These are phyloP conservation scores for Euphydryas editha DNA, from an alignment of 2,888 invertebrate species.

Conservation along the genomic window DNA sequence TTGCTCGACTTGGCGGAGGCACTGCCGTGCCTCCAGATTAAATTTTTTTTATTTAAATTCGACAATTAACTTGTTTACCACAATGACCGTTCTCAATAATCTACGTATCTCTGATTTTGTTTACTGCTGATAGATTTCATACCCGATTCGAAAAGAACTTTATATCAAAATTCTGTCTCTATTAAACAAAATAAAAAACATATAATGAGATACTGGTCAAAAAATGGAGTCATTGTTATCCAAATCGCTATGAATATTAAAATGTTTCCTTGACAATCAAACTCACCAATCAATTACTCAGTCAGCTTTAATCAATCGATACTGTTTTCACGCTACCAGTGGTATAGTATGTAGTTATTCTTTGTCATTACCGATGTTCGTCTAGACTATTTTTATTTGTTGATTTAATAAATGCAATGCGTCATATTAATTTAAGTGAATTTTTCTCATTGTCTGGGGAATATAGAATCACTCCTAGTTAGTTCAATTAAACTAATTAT, in stretches of 20 bases:
- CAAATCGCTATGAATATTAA: background rate
- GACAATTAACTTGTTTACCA: no score
- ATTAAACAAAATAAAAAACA: background rate
- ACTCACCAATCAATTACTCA: background rate
- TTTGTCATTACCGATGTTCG: slow-evolving; percentile 20
- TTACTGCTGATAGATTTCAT: no score
- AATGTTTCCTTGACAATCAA: slow-evolving; percentile 4
- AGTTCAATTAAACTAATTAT: background rate
- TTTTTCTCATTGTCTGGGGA: background rate
- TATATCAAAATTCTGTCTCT: no score
- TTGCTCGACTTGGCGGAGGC: no score
- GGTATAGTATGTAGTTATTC: no score
- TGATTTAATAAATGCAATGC: slow-evolving; percentile 19
- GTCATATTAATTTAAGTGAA: slow-evolving; percentile 2
- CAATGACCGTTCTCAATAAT: no score
- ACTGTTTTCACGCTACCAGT: slow-evolving; percentile 16
- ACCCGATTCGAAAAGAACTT: no score
- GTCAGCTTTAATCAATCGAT: slow-evolving; percentile 30
- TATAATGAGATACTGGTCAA: background rate
- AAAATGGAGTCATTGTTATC: background rate
- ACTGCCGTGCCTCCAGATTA: no score
- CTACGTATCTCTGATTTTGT: no score
- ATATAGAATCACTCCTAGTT: background rate
- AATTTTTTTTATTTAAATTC: no score
- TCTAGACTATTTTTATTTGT: slow-evolving; percentile 30